These are phyloP conservation scores for Actinia tenebrosa DNA, from an alignment of 64 coral and sea anemone genomes.

Conservation along the genomic window DNA sequence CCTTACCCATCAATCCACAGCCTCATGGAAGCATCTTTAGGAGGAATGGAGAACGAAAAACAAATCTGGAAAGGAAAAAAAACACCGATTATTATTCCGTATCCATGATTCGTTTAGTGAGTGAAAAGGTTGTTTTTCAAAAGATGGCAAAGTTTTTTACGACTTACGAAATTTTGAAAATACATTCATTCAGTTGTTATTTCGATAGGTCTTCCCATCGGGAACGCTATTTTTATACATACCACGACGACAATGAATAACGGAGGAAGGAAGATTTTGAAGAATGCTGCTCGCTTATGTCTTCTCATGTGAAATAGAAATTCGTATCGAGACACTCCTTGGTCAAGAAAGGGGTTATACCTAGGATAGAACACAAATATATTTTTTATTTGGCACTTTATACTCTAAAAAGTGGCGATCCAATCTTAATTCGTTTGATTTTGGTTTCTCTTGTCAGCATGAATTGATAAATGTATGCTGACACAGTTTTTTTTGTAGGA, in stretches of 20 bases:
- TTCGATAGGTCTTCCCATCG: neutral
- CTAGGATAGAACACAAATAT: slow-evolving; percentile 30
- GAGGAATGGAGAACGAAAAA: slow-evolving; percentile 98
- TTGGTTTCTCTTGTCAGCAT: too few relatives aligned
- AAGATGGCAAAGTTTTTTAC: too few relatives aligned
- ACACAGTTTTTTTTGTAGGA: too few relatives aligned
- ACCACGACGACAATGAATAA: slow-evolving; percentile 96
- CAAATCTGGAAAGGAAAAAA: slow-evolving; percentile 56
- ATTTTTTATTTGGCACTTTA: neutral
- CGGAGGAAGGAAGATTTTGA: slow-evolving; percentile 98
- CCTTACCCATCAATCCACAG: slow-evolving; percentile 98
- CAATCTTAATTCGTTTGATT: too few relatives aligned
- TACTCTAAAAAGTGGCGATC: too few relatives aligned
- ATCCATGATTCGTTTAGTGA: too few relatives aligned
- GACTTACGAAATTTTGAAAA: too few relatives aligned
- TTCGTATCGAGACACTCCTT: slow-evolving; percentile 95
- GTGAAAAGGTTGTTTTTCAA: too few relatives aligned
- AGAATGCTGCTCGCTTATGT: slow-evolving; percentile 94
- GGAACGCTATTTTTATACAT: slow-evolving; percentile 18
- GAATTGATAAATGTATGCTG: too few relatives aligned
- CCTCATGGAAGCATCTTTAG: slow-evolving; percentile 97
- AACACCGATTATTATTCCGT: too few relatives aligned
- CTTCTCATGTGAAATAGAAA: slow-evolving; percentile 99
- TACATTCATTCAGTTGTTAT: too few relatives aligned
- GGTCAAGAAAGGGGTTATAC: slow-evolving; percentile 97